Evolutionary conservation across 2,113 vertebrate species (phyloP).

Genomic region (Nannobrachium achirus): DNA sequence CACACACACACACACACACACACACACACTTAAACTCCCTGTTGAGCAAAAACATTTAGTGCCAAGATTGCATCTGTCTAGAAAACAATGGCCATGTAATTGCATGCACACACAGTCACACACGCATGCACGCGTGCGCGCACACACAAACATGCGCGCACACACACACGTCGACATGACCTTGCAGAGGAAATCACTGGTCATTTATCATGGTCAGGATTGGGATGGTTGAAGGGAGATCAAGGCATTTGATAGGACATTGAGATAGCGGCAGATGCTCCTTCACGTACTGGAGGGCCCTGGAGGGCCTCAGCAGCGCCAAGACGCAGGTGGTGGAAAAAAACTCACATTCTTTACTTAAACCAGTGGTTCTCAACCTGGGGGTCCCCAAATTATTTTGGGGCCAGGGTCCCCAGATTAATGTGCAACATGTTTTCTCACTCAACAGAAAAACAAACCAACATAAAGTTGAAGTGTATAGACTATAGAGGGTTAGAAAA

Average conservation of each 20-base stretch:
- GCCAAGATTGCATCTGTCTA: slow-evolving; percentile 46
- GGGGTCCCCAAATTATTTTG: no score
- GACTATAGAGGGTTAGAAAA: no score
- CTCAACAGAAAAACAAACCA: no score
- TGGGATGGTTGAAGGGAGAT: slow-evolving; percentile 20
- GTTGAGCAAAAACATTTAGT: no score
- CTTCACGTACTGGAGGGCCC: slow-evolving; percentile 14
- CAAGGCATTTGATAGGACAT: slow-evolving; percentile 45
- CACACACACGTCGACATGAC: slow-evolving; percentile 39
- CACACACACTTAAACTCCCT: no score
- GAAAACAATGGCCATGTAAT: slow-evolving; percentile 33
- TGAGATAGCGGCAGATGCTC: slow-evolving; percentile 26
- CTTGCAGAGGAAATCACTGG: slow-evolving; percentile 60
- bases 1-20: no score
- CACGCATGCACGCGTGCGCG: not conserved
- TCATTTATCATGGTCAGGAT: slow-evolving; percentile 50
- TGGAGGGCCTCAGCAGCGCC: not conserved
- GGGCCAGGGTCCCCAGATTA: no score
- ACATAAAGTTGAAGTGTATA: no score
- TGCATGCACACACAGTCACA: slow-evolving; percentile 1
- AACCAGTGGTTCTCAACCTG: no score
- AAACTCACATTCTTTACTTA: no score
- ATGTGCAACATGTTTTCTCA: no score
- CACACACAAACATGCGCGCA: not conserved
- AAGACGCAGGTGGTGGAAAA: no score